These are phyloP conservation scores for Halocaridina rubra DNA, from an alignment of 2,888 invertebrate genomes.

Conservation along the genomic window DNA sequence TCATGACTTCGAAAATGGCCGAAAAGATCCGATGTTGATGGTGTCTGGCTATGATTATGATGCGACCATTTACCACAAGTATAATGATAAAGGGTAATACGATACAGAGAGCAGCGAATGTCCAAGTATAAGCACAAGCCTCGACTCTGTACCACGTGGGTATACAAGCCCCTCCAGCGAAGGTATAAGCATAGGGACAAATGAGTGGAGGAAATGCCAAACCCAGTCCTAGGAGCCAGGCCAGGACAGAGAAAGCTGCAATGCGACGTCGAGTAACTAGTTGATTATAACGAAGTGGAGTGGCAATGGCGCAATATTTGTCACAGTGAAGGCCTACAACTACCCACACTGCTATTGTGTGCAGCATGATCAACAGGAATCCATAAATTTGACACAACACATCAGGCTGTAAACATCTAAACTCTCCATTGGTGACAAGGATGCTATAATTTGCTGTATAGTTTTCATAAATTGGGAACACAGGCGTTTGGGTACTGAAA, in stretches of 20 bases:
- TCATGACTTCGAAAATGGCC: conserved; percentile 85
- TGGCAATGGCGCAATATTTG: conserved; percentile 80
- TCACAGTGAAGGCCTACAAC: conserved; percentile 78
- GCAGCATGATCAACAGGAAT: conserved; percentile 71
- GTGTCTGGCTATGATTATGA: conserved; percentile 74
- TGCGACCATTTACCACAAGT: conserved; percentile 51
- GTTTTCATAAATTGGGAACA: too few relatives aligned
- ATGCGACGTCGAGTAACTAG: conserved; percentile 80
- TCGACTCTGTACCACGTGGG: conserved; percentile 45
- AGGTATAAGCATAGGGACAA: conserved; percentile 22
- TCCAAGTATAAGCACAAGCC: conserved; percentile 44
- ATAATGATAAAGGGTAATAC: conserved; percentile 46
- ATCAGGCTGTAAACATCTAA: conserved; percentile 24
- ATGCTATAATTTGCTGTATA: too few relatives aligned
- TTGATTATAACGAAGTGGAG: conserved; percentile 83
- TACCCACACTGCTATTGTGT: conserved; percentile 83
- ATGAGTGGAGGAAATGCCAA: conserved; percentile 34
- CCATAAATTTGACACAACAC: conserved; percentile 54
- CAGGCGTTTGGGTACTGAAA: background rate
- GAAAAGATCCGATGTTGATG: conserved; percentile 86
- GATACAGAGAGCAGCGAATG: conserved; percentile 23
- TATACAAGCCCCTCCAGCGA: conserved; percentile 51
- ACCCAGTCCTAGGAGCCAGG: conserved; percentile 43
- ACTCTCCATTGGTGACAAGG: too few relatives aligned
- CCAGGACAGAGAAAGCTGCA: conserved; percentile 71